These are phyloP conservation scores for Phoenicopterus ruber DNA, from an alignment of 2,113 vertebrate genomes.

Conservation along the genomic window DNA sequence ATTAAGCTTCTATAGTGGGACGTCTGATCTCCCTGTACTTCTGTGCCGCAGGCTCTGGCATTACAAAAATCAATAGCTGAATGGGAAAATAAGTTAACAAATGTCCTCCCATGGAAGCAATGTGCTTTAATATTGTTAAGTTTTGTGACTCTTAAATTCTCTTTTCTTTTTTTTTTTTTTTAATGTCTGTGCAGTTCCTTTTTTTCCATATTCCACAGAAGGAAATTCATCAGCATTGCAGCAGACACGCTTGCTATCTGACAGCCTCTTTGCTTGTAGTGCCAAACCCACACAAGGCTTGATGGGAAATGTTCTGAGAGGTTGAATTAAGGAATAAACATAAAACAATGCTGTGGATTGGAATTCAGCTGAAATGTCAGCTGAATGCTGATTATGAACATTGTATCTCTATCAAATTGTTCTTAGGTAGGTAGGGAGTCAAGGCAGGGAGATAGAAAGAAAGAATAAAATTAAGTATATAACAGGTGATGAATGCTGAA, in stretches of 20 bases:
- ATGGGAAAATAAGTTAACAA: background rate
- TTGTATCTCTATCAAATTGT: background rate
- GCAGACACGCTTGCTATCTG: background rate
- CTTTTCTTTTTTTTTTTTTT: background rate
- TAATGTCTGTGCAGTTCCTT: background rate
- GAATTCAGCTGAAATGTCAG: background rate
- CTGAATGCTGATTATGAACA: background rate
- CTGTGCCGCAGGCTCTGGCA: background rate
- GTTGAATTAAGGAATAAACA: background rate
- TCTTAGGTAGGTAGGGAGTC: background rate
- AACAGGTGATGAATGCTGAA: background rate
- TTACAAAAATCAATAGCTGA: background rate
- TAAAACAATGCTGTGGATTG: background rate
- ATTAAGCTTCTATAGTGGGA: background rate
- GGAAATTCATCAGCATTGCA: background rate
- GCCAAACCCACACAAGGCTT: background rate
- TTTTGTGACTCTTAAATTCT: background rate
- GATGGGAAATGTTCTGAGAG: background rate
- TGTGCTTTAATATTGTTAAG: background rate
- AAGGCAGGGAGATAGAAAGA: background rate
- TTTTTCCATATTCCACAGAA: background rate
- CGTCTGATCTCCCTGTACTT: background rate
- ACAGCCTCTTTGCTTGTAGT: background rate
- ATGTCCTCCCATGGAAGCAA: background rate
- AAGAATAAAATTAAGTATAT: background rate